Percentiles rank a stretch among this genome's conserved stretches.
Evolutionary conservation across 1,140 invertebrate species (phyloP).

Genomic region (Aphelenchoides avenae): DNA sequence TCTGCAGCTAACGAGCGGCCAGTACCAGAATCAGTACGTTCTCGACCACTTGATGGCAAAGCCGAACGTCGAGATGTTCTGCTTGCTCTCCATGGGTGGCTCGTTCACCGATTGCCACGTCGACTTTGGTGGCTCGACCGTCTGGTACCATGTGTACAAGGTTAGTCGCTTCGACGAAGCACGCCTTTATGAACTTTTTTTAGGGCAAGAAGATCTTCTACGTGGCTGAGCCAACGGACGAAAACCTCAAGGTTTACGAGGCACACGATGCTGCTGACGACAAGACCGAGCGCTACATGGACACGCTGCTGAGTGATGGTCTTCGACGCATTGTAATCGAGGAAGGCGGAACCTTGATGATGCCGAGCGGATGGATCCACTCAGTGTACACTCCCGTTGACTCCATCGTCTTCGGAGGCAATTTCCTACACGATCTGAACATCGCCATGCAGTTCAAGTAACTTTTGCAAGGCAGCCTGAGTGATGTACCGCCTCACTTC

Average conservation of each 20-base stretch:
- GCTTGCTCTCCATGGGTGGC: conserved; percentile 91
- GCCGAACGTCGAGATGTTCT: conserved; percentile 76
- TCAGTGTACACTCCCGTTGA: conserved; percentile 92
- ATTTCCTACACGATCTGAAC: conserved; percentile 82
- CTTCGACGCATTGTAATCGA: too few relatives aligned
- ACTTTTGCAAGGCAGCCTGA: neutral
- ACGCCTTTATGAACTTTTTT: conserved; percentile 65
- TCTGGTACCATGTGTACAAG: conserved; percentile 95
- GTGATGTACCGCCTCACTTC: neutral
- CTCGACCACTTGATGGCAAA: conserved; percentile 2
- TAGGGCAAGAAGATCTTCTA: conserved; percentile 82
- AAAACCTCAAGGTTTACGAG: too few relatives aligned
- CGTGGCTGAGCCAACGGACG: conserved; percentile 88
- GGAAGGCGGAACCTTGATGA: conserved; percentile 86
- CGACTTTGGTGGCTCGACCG: conserved; percentile 93
- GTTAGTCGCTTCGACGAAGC: too few relatives aligned
- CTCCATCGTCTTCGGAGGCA: conserved; percentile 93
- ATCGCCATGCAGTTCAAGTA: conserved; percentile 24
- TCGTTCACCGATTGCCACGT: conserved; percentile 99
- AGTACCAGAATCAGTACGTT: conserved; percentile 14
- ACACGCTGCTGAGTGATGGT: too few relatives aligned
- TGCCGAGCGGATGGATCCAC: conserved; percentile 95
- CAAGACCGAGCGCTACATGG: too few relatives aligned
- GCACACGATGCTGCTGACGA: too few relatives aligned
- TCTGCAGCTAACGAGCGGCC: too few relatives aligned